Percentiles rank a stretch among this genome's conserved stretches.
Conservation (phyloP, 2,888 invertebrate species). For the Fabriciana adippe region DNA sequence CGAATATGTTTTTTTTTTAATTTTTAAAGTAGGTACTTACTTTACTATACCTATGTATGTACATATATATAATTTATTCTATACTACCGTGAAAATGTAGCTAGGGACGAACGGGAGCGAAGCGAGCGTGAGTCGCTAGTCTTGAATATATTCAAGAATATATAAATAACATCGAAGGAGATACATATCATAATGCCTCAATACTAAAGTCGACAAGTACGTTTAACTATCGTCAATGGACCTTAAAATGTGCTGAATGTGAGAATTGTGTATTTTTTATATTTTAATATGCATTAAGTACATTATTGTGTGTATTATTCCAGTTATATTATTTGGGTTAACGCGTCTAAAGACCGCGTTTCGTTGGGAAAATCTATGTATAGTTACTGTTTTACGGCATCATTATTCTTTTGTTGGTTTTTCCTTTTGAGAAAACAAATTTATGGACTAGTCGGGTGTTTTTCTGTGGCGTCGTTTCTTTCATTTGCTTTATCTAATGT, state of each 20-base stretch:
- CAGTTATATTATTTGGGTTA: constrained; percentile 36
- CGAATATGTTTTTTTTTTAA: no score
- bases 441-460: constrained; percentile 27
- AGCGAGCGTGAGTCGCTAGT: no score
- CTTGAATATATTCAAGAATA: no score
- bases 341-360: constrained; percentile 34
- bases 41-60: no score
- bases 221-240: no score
- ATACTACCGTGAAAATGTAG: no score
- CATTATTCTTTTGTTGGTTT: constrained; percentile 39
- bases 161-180: no score
- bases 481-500: constrained; percentile 15
- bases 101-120: no score
- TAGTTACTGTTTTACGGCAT: constrained; percentile 36
- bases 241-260: background rate
- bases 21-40: no score
- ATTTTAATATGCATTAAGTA: constrained; percentile 7
- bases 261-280: background rate
- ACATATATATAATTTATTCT: no score
- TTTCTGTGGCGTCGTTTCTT: constrained; percentile 26
- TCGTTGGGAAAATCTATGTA: constrained; percentile 28
- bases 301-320: constrained; percentile 20
- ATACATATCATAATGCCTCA: no score
- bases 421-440: constrained; percentile 35
- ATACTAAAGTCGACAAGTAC: no score